Conservation (phyloP, 2,888 invertebrate genomes). For the Heliconius erato region DNA sequence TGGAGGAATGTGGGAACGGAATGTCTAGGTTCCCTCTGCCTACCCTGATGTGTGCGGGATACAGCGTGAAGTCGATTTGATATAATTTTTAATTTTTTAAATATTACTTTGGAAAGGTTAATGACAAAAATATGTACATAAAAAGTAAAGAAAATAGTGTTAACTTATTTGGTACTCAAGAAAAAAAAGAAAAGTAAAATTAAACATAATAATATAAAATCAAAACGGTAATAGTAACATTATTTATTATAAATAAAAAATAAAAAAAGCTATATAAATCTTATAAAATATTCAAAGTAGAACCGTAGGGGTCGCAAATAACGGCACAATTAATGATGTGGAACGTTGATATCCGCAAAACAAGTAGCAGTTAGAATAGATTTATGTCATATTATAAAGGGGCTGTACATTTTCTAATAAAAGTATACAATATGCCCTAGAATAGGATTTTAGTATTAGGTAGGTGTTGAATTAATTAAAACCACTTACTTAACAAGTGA, state of each 20-base stretch:
- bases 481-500: not conserved
- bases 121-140: too few species aligned
- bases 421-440: not conserved
- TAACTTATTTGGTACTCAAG: too few species aligned
- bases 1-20: too few species aligned
- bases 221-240: not conserved
- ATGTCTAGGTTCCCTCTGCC: too few species aligned
- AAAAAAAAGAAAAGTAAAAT: too few species aligned
- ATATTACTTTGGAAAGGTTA: too few species aligned
- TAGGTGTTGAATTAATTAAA: conserved; percentile 8
- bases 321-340: conserved; percentile 39
- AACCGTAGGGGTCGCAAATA: conserved; percentile 28
- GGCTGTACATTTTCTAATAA: conserved; percentile 9
- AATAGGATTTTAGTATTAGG: conserved; percentile 2
- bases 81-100: too few species aligned
- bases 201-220: too few species aligned
- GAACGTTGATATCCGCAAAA: conserved; percentile 36
- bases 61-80: too few species aligned
- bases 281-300: conserved; percentile 14
- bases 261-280: not conserved
- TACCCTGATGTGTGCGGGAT: too few species aligned
- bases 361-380: conserved; percentile 22
- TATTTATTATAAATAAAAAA: not conserved
- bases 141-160: too few species aligned
- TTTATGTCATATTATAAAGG: conserved; percentile 33